phyloP scores from a whole-genome alignment of 2,113 vertebrate genomes.

The Engystomops pustulosus region DNA sequence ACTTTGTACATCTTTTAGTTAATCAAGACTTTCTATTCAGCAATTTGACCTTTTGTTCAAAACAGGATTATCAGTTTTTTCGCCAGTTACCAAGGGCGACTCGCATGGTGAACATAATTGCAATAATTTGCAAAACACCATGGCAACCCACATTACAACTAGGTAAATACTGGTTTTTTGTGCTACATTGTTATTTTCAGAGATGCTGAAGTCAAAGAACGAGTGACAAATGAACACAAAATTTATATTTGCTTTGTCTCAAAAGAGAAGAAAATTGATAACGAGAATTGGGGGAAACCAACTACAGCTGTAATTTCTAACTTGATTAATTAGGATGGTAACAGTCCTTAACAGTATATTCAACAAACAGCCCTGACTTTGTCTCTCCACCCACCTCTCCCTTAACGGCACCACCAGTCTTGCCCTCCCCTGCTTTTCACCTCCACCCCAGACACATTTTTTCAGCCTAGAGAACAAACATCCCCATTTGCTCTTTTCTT shows the following conservation, averaged over 20 bases:
- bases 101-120: slow-evolving; percentile 99
- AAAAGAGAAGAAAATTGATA: slow-evolving; percentile 97
- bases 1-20: slow-evolving; percentile 99
- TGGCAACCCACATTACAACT: slow-evolving; percentile 99
- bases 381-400: slow-evolving; percentile 86
- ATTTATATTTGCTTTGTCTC: slow-evolving; percentile 98
- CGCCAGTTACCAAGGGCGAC: slow-evolving; percentile 99
- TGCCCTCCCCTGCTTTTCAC: slow-evolving; percentile 63
- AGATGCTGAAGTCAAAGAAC: slow-evolving; percentile 90
- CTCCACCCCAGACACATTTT: slow-evolving; percentile 79
- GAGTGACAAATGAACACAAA: slow-evolving; percentile 90
- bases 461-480: slow-evolving; percentile 93
- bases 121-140: slow-evolving; percentile 99
- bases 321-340: slow-evolving; percentile 98
- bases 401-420: slow-evolving; percentile 75
- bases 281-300: slow-evolving; percentile 85
- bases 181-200: slow-evolving; percentile 92
- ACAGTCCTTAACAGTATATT: slow-evolving; percentile 90
- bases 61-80: slow-evolving; percentile 99
- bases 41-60: slow-evolving; percentile 99
- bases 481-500: slow-evolving; percentile 98
- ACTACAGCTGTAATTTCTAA: slow-evolving; percentile 95
- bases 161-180: slow-evolving; percentile 92
- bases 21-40: slow-evolving; percentile 99
- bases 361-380: slow-evolving; percentile 92